phyloP scores from a whole-genome alignment of 2,797 vertebrate species.

The Cirrhinus molitorella region DNA sequence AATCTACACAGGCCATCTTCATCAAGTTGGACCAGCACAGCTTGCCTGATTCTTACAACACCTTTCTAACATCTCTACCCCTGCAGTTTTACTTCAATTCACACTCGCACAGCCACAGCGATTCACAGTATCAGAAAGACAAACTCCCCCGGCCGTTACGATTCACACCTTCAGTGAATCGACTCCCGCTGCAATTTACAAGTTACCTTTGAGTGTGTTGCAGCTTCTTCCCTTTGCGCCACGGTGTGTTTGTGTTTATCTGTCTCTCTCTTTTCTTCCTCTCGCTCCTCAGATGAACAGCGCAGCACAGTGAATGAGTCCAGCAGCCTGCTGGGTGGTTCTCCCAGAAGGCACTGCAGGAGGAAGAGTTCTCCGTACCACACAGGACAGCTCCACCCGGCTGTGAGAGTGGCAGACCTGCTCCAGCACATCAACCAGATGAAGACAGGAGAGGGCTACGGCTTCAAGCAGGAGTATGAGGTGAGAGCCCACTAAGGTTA shows the following conservation, averaged over 20 bases:
- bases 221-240: neutral
- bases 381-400: constrained; percentile 93
- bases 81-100: constrained; percentile 18
- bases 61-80: constrained; percentile 4
- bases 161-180: neutral
- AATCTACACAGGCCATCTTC: neutral
- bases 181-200: constrained; percentile 15
- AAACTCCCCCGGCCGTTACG: neutral
- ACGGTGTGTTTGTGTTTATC: constrained; percentile 7
- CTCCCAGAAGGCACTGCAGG: constrained; percentile 85
- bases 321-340: constrained; percentile 91
- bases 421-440: constrained; percentile 99
- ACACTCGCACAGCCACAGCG: neutral
- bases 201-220: neutral
- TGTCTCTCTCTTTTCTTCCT: constrained; percentile 18
- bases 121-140: neutral
- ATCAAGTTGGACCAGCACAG: neutral
- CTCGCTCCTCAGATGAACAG: constrained; percentile 82
- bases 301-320: constrained; percentile 90
- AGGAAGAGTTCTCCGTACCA: constrained; percentile 93
- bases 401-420: constrained; percentile 92
- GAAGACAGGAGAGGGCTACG: constrained; percentile 95
- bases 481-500: constrained; percentile 67
- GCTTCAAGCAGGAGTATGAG: constrained; percentile 98
- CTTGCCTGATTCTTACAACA: neutral